Evolutionary conservation across 2,113 vertebrate species (phyloP).

Genomic region (Andinoacara biseriatus): DNA sequence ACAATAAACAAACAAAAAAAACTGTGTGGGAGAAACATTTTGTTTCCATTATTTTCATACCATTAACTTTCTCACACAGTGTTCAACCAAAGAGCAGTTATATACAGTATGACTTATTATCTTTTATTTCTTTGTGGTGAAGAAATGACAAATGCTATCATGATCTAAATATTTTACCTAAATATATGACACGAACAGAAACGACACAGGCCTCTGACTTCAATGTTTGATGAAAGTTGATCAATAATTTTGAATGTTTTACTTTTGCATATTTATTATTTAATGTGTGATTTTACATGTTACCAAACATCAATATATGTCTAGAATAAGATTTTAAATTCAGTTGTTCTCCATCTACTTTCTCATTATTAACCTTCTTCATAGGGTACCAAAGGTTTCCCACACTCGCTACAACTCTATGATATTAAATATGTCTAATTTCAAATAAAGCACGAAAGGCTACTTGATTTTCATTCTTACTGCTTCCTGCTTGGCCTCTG

Average conservation of each 20-base stretch:
- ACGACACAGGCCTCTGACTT: background rate
- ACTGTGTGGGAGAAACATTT: background rate
- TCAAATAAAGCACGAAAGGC: background rate
- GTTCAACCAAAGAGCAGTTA: background rate
- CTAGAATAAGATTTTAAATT: too few relatives aligned
- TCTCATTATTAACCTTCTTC: too few relatives aligned
- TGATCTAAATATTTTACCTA: background rate
- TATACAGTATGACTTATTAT: background rate
- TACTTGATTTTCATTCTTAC: conserved; percentile 72
- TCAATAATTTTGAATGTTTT: background rate
- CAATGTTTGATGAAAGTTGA: background rate
- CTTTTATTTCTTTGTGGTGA: background rate
- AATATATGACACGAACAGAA: background rate
- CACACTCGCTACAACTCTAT: background rate
- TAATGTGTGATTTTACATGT: background rate
- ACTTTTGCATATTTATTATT: conserved; percentile 1
- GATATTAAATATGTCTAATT: background rate
- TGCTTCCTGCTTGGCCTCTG: conserved; percentile 82
- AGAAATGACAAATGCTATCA: background rate
- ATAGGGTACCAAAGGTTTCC: background rate
- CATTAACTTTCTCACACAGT: background rate
- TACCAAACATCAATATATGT: background rate
- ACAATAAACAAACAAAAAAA: background rate
- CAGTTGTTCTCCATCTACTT: background rate
- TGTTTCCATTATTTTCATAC: background rate